Percentiles rank a stretch among this genome's conserved stretches.
Conservation (phyloP, 2,113 vertebrate genomes). For the Anolis carolinensis region DNA sequence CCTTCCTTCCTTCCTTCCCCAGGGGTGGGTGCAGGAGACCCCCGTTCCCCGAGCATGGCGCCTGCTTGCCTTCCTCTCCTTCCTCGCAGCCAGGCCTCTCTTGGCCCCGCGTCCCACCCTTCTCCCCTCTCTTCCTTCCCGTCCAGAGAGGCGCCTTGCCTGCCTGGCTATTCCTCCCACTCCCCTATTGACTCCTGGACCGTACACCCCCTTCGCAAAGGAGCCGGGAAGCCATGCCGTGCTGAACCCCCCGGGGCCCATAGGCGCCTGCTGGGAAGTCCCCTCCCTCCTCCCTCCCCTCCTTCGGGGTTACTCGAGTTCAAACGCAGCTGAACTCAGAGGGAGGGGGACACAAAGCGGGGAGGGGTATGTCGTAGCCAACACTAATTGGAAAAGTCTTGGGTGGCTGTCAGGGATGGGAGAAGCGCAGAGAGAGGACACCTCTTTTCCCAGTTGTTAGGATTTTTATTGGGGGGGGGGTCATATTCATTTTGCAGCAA, state of each 20-base stretch:
- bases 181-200: no score
- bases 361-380: background rate
- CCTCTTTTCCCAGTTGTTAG: no score
- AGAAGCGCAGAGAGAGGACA: no score
- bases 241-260: background rate
- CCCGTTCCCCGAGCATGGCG: background rate
- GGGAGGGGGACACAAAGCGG: no score
- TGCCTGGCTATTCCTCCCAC: no score
- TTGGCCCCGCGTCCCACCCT: background rate
- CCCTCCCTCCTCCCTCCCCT: background rate
- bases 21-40: no score
- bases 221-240: background rate
- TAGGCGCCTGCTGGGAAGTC: background rate
- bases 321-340: constrained; percentile 17
- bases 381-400: background rate
- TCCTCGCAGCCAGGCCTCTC: background rate
- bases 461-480: no score
- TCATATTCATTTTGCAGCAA: no score
- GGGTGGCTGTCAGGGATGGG: background rate
- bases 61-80: rapidly evolving
- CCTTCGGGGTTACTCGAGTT: constrained; percentile 63
- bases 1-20: no score
- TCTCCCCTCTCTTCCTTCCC: background rate
- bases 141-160: no score
- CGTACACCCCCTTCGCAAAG: background rate